Evolutionary conservation across 2,113 vertebrate genomes (phyloP).

Genomic region (Piprites chloris): DNA sequence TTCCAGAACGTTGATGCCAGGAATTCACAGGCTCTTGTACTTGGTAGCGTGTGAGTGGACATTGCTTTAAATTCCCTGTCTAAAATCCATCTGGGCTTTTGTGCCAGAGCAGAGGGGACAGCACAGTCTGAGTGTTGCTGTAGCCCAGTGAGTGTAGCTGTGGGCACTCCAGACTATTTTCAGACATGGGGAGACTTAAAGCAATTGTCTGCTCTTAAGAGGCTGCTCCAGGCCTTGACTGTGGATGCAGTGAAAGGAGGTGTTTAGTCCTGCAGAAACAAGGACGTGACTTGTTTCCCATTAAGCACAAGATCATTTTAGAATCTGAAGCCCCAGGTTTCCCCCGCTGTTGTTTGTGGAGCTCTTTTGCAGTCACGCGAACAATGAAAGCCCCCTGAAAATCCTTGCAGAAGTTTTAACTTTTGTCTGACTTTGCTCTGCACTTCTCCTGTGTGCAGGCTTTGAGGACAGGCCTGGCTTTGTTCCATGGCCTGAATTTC

Average conservation of each 20-base stretch:
- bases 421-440: not conserved
- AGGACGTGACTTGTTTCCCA: not conserved
- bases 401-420: not conserved
- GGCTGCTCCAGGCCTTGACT: not conserved
- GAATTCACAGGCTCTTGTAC: not conserved
- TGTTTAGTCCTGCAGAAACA: not conserved
- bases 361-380: not conserved
- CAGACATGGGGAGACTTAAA: not conserved
- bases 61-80: not conserved
- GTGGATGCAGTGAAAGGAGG: not conserved
- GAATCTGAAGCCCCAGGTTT: not conserved
- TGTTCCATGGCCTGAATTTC: not conserved
- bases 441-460: not conserved
- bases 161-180: slow-evolving; percentile 27
- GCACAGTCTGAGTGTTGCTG: not conserved
- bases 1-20: not conserved
- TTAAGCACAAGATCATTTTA: not conserved
- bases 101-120: not conserved
- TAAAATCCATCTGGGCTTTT: not conserved
- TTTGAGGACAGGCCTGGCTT: not conserved
- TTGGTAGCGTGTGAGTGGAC: not conserved
- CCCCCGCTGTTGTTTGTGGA: not conserved
- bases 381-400: not conserved
- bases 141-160: not conserved
- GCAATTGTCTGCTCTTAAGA: not conserved